Evolutionary conservation across 1,140 invertebrate genomes (phyloP), one percentile per base, ranked within the genome.

Genomic region (Tribolium madens): DNA sequence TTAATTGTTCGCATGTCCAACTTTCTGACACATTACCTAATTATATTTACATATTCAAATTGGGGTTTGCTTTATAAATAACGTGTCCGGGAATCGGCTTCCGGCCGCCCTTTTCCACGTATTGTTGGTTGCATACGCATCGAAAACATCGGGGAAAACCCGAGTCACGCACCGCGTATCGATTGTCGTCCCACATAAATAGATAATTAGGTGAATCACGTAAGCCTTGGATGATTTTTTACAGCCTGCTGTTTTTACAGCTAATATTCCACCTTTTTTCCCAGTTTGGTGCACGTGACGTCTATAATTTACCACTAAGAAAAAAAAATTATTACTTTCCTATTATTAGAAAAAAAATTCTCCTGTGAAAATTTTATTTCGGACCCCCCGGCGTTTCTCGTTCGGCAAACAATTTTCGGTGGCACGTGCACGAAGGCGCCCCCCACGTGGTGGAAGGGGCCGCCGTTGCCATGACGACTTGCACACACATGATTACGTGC

Each of bases 41-140:
- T 75, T 69, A 75, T 75, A 75, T 75, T 75, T 75, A 75, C 60
- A 69, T 75, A 75, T 72, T 50, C 70, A 72, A 72, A 72, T 72
- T 72, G 70, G 26, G 46, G 70, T 72, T 72, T 72, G 26, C 50
- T 50, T 50, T 50, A 21, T 9, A 71, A 71, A 71, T 71, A 71
- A 52, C 50, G 14, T 5, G 17, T 7, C 2, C 33, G 17, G 13
- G 36, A 71, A 47, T 15, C 12, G 15, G 64, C 36, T 71, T 47
- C 42, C 46, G 46, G 33, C n/a, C 64, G 42, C 53, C 53, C 53
- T 26, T 33, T 12, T 33, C 18, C 26, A 42, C 57, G 57, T 64
- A 64, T 64, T 64, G 21, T 64, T 64, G 57, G 57, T 64, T 64
- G 57, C 57, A 64, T 64, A 64, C 26, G 57, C 57, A 33, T 7